phyloP scores from a whole-genome alignment of 1,140 invertebrate genomes.

The Drosophila ironensis region DNA sequence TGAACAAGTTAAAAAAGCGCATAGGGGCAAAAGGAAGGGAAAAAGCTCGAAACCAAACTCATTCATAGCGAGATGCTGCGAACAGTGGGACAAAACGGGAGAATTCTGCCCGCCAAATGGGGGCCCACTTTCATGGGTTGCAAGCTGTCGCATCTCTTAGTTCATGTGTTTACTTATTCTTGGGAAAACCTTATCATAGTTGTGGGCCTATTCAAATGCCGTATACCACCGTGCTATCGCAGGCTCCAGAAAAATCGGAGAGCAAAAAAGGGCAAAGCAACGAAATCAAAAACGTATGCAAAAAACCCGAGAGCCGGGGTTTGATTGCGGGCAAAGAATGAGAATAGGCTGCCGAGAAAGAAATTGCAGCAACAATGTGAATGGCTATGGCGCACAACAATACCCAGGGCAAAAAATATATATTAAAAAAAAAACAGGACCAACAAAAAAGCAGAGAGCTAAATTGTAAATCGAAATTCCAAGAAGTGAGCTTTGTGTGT shows the following conservation, averaged over 20 bases:
- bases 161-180: background rate
- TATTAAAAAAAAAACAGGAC: conserved; percentile 26
- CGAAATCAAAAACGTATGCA: conserved; percentile 62
- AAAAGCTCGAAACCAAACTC: conserved; percentile 42
- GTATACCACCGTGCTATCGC: conserved; percentile 49
- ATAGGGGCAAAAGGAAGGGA: conserved; percentile 27
- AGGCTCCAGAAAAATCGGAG: conserved; percentile 10
- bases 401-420: conserved; percentile 34
- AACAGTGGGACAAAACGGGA: conserved; percentile 28
- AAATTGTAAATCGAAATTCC: conserved; percentile 81
- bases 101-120: background rate
- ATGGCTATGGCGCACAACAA: conserved; percentile 67
- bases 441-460: conserved; percentile 58
- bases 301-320: conserved; percentile 46
- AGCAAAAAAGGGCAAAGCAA: conserved; percentile 50
- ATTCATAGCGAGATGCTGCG: conserved; percentile 51
- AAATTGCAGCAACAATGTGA: conserved; percentile 74
- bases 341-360: conserved; percentile 65
- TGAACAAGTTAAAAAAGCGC: conserved; percentile 74
- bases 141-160: background rate
- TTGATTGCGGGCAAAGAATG: conserved; percentile 65
- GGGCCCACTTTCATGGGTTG: background rate
- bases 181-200: background rate
- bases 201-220: background rate
- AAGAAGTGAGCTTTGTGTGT: conserved; percentile 60